phyloP scores from a whole-genome alignment of 2,888 invertebrate species.

The Drosophila cracens region DNA sequence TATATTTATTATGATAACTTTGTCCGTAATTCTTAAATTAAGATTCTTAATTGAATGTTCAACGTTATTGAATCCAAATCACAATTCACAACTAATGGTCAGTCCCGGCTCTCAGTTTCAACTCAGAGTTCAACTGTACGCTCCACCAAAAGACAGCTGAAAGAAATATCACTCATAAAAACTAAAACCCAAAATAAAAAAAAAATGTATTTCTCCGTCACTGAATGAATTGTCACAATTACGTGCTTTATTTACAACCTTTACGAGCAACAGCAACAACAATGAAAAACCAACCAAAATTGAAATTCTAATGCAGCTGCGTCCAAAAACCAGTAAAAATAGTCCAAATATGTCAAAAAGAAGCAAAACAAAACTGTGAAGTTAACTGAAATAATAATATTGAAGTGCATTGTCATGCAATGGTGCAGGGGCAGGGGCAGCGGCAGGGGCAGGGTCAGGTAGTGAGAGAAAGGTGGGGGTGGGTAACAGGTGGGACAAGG shows the following conservation, averaged over 20 bases:
- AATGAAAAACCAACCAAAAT: conserved; percentile 4
- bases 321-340: conserved; percentile 10
- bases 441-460: not conserved
- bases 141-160: not conserved
- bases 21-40: not conserved
- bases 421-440: not conserved
- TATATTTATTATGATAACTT: not conserved
- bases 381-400: conserved; percentile 16
- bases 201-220: conserved; percentile 17
- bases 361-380: conserved; percentile 11
- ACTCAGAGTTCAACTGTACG: conserved; percentile 32
- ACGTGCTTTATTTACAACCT: conserved; percentile 39
- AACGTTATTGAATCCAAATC: not conserved
- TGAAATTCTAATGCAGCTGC: conserved; percentile 53
- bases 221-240: conserved; percentile 49
- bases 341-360: conserved; percentile 7
- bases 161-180: conserved; percentile 5
- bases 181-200: conserved; percentile 12
- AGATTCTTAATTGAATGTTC: not conserved
- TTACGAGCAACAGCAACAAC: conserved; percentile 18
- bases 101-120: not conserved
- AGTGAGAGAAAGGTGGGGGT: not conserved
- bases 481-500: not conserved
- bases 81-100: not conserved
- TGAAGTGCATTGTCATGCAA: conserved; percentile 46